Evolutionary conservation across 1,140 invertebrate species (phyloP), one percentile per base, ranked within the genome.

Genomic region (Drosophila miranda): DNA sequence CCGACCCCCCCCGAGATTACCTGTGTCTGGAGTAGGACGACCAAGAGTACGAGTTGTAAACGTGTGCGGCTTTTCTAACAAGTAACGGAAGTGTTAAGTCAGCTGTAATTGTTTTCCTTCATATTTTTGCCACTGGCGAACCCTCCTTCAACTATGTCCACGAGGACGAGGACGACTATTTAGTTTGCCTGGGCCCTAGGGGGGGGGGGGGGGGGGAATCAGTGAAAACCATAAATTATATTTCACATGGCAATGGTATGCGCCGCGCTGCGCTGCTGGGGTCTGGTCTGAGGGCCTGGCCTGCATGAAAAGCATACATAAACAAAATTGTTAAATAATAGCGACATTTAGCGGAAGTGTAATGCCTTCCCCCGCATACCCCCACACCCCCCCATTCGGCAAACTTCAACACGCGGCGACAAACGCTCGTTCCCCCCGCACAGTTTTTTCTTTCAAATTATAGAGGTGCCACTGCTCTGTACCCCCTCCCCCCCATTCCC

Each of bases 31-130:
- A 23, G 7, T 14, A 45, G 38, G 41, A 54, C 44, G 46, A n/a
- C 45, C 53, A 48, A n/a, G 11, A 26, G 52, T 16, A 13, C 34
- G 58, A 38, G 44, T 46, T 69, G 61, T 66, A 77, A 78, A 83
- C 80, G 78, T 87, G 70, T 78, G 59, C 75, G 83, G 62, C 75
- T 75, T 81, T 68, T 61, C 41, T 77, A 87, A 87, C 82, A 87
- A 87, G 82, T 53, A 87, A 87, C 82, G 82, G 82, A 87, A 82
- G 82, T 87, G 82, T 87, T 87, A 87, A 87, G 82, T 87, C 82
- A 87, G 78, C 56, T 87, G 75, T 87, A 87, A 87, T 87, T 87
- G 82, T 87, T 87, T 87, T 87, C 63, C 69, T 82, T 77, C 82
- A 82, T 75, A 78, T 82, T 87, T 72, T 87, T 71, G 56, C 59